Evolutionary conservation across 2,888 invertebrate genomes (phyloP), one percentile per base, ranked within the genome.

Genomic region (Aporophyla lueneburgensis): DNA sequence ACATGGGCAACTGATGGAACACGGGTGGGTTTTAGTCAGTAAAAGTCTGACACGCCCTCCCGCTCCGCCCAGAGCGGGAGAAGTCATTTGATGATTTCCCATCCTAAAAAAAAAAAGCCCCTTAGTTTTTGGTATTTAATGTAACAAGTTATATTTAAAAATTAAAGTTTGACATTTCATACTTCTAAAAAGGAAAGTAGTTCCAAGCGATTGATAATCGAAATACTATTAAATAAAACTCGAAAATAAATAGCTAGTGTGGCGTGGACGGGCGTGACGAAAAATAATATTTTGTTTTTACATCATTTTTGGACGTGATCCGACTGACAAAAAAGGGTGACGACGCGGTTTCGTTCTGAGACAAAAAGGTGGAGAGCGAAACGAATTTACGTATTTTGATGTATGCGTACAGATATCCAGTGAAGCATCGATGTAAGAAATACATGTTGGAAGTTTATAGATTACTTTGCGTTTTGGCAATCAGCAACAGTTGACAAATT

Each of bases 261-360:
- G 91, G 89, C 91, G 94, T 89, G 88, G 96, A 96, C 94, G 93
- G 91, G 91, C 96, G 94, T 95, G 93, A 92, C 95, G 92, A 93
- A 94, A 91, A 88, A 91, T 89, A 78, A 91, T 93, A 93, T 95
- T 95, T 94, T 94, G 94, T 95, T 96, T 95, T 94, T 94, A 92
- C 92, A 85, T 93, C 88, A 92, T 91, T 91, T 91, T 89, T 90
- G 88, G 87, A 92, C 92, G 92, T 93, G 93, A 90, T 92, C 89
- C 89, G 89, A 90, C 89, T 90, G 85, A 92, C 90, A 93, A 94
- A 94, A 93, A 93, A 94, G 90, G 93, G 93, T 93, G 95, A 93
- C 93, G 91, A 87, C 84, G 88, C 84, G 90, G 88, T 91, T 92
- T 92, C 85, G 88, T 86, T 88, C 81, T 91, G 91, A 93, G 92